These are phyloP conservation scores for Anguilla anguilla DNA, from an alignment of 2,797 vertebrate genomes.

Conservation along the genomic window DNA sequence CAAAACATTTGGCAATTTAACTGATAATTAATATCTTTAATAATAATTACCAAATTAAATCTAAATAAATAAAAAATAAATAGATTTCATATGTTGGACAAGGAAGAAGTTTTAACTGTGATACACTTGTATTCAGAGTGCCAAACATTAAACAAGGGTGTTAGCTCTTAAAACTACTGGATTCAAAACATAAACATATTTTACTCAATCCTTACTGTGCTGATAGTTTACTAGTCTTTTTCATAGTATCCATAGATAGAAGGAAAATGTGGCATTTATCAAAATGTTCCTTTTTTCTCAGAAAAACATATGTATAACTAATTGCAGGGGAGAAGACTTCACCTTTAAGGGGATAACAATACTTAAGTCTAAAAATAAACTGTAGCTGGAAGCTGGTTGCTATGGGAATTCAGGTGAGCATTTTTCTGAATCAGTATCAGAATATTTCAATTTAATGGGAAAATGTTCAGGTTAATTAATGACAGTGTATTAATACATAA, in stretches of 20 bases:
- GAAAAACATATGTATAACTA: not conserved
- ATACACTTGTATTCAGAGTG: too few species aligned
- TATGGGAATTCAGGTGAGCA: not conserved
- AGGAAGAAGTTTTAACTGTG: too few species aligned
- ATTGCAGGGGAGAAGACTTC: not conserved
- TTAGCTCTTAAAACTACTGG: too few species aligned
- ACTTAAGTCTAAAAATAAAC: constrained; percentile 8
- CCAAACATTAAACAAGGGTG: too few species aligned
- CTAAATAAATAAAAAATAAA: too few species aligned
- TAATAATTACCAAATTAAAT: too few species aligned
- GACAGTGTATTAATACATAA: not conserved
- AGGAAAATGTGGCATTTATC: not conserved
- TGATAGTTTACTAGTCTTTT: not conserved
- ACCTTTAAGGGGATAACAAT: not conserved
- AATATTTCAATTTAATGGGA: too few species aligned
- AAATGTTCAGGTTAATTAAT: not conserved
- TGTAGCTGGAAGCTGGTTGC: not conserved
- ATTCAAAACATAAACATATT: not conserved
- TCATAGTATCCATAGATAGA: not conserved
- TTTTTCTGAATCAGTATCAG: not conserved
- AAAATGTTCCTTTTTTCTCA: not conserved
- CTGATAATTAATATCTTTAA: too few species aligned
- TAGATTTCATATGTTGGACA: too few species aligned
- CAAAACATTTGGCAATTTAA: too few species aligned
- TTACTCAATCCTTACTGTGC: not conserved